Evolutionary conservation across 2,113 vertebrate species (phyloP).

Genomic region (Xiphophorus hellerii): DNA sequence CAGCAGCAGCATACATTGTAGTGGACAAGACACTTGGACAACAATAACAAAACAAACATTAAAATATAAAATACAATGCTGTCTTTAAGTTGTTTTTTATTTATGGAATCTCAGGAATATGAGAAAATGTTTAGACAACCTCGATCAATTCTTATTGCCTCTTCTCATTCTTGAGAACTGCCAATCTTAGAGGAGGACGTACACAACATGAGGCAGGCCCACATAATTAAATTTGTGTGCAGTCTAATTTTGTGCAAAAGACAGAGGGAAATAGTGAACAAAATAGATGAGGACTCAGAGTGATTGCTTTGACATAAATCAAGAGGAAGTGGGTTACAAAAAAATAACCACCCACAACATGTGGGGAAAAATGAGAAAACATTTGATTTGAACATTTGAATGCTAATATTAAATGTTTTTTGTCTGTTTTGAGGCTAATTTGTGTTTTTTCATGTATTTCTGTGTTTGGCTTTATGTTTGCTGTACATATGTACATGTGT

Average conservation of each 20-base stretch:
- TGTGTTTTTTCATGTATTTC: slow-evolving; percentile 1
- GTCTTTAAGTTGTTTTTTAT: neutral
- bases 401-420: neutral
- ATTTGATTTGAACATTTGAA: neutral
- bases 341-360: neutral
- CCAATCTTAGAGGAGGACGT: neutral
- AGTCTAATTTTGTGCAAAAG: neutral
- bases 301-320: slow-evolving; percentile 8
- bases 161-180: neutral
- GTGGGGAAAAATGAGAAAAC: neutral
- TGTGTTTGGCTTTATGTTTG: slow-evolving; percentile 8
- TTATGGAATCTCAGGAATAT: neutral
- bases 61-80: no score
- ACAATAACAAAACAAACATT: no score
- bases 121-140: neutral
- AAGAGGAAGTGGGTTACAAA: neutral
- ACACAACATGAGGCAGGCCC: neutral
- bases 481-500: slow-evolving; percentile 4
- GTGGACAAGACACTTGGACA: no score
- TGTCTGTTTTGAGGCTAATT: slow-evolving; percentile 7
- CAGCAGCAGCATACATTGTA: no score
- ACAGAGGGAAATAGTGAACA: no score
- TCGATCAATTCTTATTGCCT: neutral
- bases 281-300: neutral
- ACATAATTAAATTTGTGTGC: neutral